A percentile compares a stretch with the other conserved stretches of the same genome.
These are phyloP conservation scores for Argentina silus DNA, from an alignment of 2,797 vertebrate species.

Conservation along the genomic window DNA sequence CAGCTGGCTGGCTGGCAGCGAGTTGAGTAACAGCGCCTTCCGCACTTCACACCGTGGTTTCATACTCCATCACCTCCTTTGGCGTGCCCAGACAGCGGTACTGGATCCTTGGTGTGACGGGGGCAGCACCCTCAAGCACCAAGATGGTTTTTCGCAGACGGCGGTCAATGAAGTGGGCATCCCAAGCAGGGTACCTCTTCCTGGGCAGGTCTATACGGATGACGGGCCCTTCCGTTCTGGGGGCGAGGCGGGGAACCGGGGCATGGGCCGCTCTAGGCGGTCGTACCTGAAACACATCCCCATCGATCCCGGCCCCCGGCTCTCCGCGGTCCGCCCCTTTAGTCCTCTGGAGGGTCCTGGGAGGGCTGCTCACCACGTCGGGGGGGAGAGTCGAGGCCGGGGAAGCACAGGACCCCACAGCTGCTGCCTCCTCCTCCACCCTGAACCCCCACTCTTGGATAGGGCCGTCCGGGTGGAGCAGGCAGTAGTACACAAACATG, in stretches of 20 bases:
- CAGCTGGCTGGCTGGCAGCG: constrained; percentile 28
- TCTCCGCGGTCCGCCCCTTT: constrained; percentile 87
- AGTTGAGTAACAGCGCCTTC: constrained; percentile 40
- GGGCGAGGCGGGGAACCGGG: constrained; percentile 68
- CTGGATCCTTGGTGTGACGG: constrained; percentile 88
- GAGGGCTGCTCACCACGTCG: constrained; percentile 89
- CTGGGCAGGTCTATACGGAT: constrained; percentile 97
- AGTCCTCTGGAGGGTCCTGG: constrained; percentile 95
- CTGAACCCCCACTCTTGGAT: constrained; percentile 84
- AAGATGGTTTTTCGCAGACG: constrained; percentile 94
- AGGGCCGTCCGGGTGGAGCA: constrained; percentile 93
- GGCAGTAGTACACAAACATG: constrained; percentile 98
- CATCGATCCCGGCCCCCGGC: constrained; percentile 67
- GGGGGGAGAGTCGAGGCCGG: constrained; percentile 69
- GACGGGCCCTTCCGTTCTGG: constrained; percentile 91
- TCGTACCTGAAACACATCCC: constrained; percentile 92
- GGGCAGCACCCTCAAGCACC: constrained; percentile 89
- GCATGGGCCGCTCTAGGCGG: constrained; percentile 75
- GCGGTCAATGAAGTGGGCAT: constrained; percentile 96
- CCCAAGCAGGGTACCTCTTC: constrained; percentile 97
- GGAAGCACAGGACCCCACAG: constrained; percentile 62
- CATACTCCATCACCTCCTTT: constrained; percentile 96
- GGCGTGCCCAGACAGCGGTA: constrained; percentile 87
- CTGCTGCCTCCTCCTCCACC: constrained; percentile 71
- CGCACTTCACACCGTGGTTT: constrained; percentile 89